Percentiles rank a stretch among this genome's conserved stretches.
These are phyloP conservation scores for Zeuzera pyrina DNA, from an alignment of 2,888 invertebrate species.

Conservation along the genomic window DNA sequence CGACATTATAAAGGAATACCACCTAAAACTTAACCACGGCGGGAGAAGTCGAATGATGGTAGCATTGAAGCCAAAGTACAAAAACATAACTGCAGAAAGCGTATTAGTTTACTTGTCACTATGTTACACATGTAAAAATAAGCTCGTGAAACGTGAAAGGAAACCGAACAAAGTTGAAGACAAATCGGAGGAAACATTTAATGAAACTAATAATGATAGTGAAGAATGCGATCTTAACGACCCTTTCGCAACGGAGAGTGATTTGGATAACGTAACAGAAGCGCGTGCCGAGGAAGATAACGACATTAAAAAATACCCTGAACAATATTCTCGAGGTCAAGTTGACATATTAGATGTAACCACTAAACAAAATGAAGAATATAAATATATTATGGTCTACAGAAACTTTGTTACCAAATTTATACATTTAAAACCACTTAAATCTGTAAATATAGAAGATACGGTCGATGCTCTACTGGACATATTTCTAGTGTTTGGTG, in stretches of 20 bases:
- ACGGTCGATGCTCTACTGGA: no score
- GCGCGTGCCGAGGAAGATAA: no score
- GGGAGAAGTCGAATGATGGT: constrained; percentile 35
- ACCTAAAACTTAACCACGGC: constrained; percentile 34
- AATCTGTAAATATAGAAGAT: no score
- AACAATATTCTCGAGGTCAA: constrained; percentile 38
- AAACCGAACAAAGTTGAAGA: not conserved
- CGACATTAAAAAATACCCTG: constrained; percentile 26
- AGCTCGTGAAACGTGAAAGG: constrained; percentile 7
- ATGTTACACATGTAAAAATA: constrained; percentile 32
- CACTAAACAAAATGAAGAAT: constrained; percentile 28
- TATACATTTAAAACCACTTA: no score
- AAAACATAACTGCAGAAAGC: constrained; percentile 36
- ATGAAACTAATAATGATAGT: no score
- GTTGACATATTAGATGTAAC: constrained; percentile 36
- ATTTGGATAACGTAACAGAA: no score
- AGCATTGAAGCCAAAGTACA: constrained; percentile 33
- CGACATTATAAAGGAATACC: constrained; percentile 35
- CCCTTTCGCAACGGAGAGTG: no score
- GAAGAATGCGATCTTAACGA: no score
- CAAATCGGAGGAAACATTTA: no score
- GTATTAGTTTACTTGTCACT: constrained; percentile 34
- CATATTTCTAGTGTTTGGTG: no score
- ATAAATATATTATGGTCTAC: constrained; percentile 37
- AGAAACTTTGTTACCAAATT: no score